Base-by-base conservation (phyloP, 2,888 invertebrate genomes). In the Halictus ligatus region DNA sequence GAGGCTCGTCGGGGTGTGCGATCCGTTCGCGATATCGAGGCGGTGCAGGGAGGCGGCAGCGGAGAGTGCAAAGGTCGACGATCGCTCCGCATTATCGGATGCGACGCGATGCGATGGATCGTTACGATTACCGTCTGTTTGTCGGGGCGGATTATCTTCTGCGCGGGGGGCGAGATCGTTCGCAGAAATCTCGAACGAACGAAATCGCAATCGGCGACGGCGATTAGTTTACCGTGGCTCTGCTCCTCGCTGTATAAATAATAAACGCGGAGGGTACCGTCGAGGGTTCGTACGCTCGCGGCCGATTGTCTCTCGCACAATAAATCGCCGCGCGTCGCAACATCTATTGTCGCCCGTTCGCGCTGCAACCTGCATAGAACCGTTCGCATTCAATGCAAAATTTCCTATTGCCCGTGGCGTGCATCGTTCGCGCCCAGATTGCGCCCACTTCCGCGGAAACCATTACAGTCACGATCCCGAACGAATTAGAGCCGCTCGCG, bases 41-140 rank as follows among this genome's bases (percentile, higher is more conserved):
- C 69, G 43, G 43, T 75, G 80, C 80, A 25, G 13, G 13, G 60
- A 60, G 81, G 46, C 35, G 35, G 79, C 81, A 84, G 74, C 80
- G 43, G 73, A 87, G 89, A 54, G 54, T 85, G 64, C 82, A 89
- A 89, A 87, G 88, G 80, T 87, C 83, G 85, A 75, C 75, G 78
- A 72, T 89, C 76, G 80, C 71, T 80, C 58, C 58, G 78, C 76
- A 54, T 58, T 35, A 58, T 67, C 50, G 69, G 67, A 75, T 54
- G 48, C 58, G 69, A 21, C 18, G 50, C 18, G 50, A 80, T 54
- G 54, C 54, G 54, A 80, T 78, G 54, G 75, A 88, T 88, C 78
- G 78, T 85, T 75, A 69, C 60, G 85, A 88, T 73, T 75, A 60
- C 13, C 35, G 48, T 0, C 29, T 29, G 67, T 18, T 35, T 35